Base-by-base conservation (phyloP, 2,113 vertebrate genomes). In the Mesembrinibis cayennensis region DNA sequence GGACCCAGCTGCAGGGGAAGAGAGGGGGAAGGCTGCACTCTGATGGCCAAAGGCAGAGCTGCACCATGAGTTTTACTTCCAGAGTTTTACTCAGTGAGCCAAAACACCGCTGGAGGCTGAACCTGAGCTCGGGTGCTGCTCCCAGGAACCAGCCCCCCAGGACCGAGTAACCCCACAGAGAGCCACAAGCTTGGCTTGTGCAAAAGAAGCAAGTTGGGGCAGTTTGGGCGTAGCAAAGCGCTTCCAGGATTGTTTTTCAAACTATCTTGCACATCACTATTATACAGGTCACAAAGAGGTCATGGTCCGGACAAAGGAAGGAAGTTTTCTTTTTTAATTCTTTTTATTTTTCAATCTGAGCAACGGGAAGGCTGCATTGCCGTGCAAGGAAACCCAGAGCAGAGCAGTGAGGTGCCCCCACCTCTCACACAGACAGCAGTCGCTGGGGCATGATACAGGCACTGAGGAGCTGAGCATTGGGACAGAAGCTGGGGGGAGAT, bases 1-100 rank as follows among this genome's bases (percentile, higher is more conserved):
- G 99, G 99, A 61, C 99, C 99, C 55, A 99, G 59, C 99, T 99
- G 97, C 70, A 97, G 45, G 89, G 50, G 80, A 61, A 44, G 19
- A 86, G 86, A 89, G 27, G 11, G 77, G 55, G 65, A 97, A 96
- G 93, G 84, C 87, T 89, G 76, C 96, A 95, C 96, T 97, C 92
- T 89, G 79, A 90, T 3, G 93, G 97, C 86, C 92, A 82, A 58
- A 91, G 78, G 72, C 71, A 97, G 90, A 95, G 92, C 87, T 94
- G 94, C 95, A 95, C 18, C 0, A 38, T 3, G 47, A 12, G 32
- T 15, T 72, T 55, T 36, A 13, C 45, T 65, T 25, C 14, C 63
- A 86, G 40, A 42, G 38, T 38, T 38, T 38, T 38, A 38, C 49
- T 88, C 22, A 0, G 16, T 26, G 44, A 88, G 30, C 52, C 4